Evolutionary conservation across 2,797 vertebrate genomes (phyloP).

Genomic region (Mus spretus): DNA sequence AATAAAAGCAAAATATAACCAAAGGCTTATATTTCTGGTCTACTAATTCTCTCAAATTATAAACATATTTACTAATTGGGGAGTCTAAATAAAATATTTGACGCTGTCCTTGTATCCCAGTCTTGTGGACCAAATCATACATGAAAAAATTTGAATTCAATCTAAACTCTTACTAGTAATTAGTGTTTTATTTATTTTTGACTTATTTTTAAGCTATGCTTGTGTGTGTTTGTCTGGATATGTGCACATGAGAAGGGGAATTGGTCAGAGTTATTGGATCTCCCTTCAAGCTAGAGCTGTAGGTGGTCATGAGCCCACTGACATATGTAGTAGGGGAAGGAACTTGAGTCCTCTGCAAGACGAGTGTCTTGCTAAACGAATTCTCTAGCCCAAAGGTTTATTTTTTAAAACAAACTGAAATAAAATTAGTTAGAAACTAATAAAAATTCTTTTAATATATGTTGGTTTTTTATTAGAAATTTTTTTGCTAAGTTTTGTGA

Average conservation of each 20-base stretch:
- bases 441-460: slow-evolving; percentile 18
- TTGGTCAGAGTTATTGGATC: not conserved
- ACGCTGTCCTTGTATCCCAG: not conserved
- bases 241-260: not conserved
- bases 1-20: slow-evolving; percentile 51
- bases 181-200: not conserved
- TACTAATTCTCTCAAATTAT: not conserved
- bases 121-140: not conserved
- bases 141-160: not conserved
- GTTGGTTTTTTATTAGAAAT: not conserved
- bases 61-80: slow-evolving; percentile 38
- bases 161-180: not conserved
- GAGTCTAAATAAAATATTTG: not conserved
- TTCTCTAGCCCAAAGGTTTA: not conserved
- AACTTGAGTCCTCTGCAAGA: not conserved
- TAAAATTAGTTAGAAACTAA: slow-evolving; percentile 1
- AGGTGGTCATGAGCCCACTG: no score
- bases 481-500: not conserved
- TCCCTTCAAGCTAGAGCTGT: not conserved
- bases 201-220: not conserved
- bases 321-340: not conserved
- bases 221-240: not conserved
- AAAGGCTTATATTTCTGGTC: not conserved
- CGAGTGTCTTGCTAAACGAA: not conserved
- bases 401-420: not conserved